phyloP scores from a whole-genome alignment of 2,797 vertebrate species.

The Sebastes steindachneri region DNA sequence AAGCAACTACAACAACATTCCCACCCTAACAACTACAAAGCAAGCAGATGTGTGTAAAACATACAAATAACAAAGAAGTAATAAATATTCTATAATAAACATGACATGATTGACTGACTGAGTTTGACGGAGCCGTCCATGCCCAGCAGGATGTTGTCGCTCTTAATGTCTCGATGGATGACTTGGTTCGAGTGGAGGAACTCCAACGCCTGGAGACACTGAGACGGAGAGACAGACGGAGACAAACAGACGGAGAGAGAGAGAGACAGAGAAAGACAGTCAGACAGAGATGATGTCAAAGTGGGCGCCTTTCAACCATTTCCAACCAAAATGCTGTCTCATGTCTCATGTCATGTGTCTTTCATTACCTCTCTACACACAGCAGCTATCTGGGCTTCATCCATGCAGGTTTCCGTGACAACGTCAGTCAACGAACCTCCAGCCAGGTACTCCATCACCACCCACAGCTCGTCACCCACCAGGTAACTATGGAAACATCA shows the following conservation, averaged over 20 bases:
- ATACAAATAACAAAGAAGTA: neutral
- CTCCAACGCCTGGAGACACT: conserved; percentile 97
- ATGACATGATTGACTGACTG: conserved; percentile 80
- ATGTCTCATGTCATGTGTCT: neutral
- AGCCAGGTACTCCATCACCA: conserved; percentile 98
- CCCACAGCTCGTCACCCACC: conserved; percentile 97
- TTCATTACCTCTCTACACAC: conserved; percentile 93
- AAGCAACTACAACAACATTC: neutral
- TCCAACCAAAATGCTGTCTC: neutral
- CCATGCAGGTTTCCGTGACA: conserved; percentile 97
- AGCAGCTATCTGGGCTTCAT: conserved; percentile 95
- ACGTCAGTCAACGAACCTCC: conserved; percentile 96
- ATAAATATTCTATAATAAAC: neutral
- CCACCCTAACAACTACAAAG: neutral
- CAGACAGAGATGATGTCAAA: neutral
- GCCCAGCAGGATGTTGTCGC: conserved; percentile 96
- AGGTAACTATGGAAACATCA: conserved; percentile 86
- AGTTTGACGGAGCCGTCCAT: conserved; percentile 98
- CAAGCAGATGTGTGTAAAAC: too few relatives aligned
- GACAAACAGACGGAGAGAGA: neutral
- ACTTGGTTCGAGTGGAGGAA: conserved; percentile 97
- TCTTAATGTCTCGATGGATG: conserved; percentile 98
- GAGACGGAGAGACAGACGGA: neutral
- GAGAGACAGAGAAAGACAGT: neutral
- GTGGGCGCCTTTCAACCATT: neutral